Conservation (phyloP, 2,113 vertebrate species). For the Anthoscopus minutus region DNA sequence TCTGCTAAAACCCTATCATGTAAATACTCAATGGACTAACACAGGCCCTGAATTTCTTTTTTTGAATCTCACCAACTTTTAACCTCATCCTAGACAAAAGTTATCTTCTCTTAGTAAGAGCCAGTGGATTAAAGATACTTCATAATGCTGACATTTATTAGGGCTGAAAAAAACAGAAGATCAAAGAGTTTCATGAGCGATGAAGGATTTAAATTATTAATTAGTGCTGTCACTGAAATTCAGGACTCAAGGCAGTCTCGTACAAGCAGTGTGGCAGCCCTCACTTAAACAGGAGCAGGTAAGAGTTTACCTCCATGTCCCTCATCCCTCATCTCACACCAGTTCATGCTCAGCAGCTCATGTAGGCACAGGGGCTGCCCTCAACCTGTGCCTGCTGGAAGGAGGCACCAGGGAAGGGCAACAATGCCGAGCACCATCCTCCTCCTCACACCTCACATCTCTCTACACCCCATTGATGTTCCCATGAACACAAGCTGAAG, state of each 20-base stretch:
- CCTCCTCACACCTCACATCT: not conserved
- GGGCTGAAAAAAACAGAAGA: not conserved
- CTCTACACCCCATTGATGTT: not conserved
- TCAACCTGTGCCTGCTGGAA: not conserved
- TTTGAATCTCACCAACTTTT: not conserved
- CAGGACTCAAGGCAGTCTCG: not conserved
- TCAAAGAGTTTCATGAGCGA: not conserved
- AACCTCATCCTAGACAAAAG: not conserved
- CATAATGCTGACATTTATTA: not conserved
- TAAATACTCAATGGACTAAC: not conserved
- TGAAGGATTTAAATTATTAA: not conserved
- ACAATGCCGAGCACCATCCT: accelerated
- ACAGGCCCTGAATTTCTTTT: not conserved
- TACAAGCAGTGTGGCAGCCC: not conserved
- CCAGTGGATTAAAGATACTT: not conserved
- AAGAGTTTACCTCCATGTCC: not conserved
- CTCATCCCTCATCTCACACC: not conserved
- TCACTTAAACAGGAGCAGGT: not conserved
- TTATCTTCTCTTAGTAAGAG: not conserved
- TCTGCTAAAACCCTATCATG: not conserved
- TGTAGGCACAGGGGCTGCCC: not conserved
- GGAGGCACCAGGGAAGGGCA: not conserved
- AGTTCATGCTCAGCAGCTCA: not conserved
- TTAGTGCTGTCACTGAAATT: not conserved
- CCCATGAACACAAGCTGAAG: not conserved